Evolutionary conservation across 2,797 vertebrate species (phyloP).

Genomic region (Siniperca obscura): DNA sequence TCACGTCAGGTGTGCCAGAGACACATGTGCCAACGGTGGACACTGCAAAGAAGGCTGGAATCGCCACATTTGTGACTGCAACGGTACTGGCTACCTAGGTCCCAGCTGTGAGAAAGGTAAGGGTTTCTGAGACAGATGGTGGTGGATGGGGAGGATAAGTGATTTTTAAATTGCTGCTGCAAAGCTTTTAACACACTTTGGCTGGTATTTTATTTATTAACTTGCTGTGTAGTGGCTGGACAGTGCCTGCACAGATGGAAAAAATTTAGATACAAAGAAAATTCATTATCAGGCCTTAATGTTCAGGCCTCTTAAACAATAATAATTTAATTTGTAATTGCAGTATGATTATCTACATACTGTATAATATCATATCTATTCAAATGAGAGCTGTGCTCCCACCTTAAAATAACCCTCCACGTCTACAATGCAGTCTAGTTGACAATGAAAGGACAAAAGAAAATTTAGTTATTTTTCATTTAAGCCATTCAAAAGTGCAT

Average conservation of each 20-base stretch:
- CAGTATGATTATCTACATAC: constrained; percentile 20
- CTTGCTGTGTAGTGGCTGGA: constrained; percentile 46
- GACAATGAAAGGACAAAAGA: constrained; percentile 21
- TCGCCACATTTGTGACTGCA: constrained; percentile 93
- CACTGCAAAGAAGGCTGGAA: constrained; percentile 95
- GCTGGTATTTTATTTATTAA: constrained; percentile 73
- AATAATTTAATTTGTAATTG: constrained; percentile 42
- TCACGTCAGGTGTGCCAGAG: constrained; percentile 87
- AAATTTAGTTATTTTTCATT: constrained; percentile 31
- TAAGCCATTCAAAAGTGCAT: constrained; percentile 47
- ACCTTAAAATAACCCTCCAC: constrained; percentile 13
- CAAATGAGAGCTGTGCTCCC: constrained; percentile 37
- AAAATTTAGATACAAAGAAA: constrained; percentile 48
- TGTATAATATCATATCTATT: constrained; percentile 46
- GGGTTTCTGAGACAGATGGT: constrained; percentile 44
- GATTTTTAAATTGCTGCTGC: constrained; percentile 51
- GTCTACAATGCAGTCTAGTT: constrained; percentile 12
- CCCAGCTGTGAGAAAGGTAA: constrained; percentile 92
- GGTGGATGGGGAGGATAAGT: constrained; percentile 31
- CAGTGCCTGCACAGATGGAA: constrained; percentile 41
- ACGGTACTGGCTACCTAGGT: constrained; percentile 91
- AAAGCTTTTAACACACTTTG: constrained; percentile 75
- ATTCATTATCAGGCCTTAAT: constrained; percentile 35
- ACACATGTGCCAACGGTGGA: constrained; percentile 90
- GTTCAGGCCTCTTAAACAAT: constrained; percentile 35